These are phyloP conservation scores for Autographa gamma DNA, from an alignment of 2,888 invertebrate genomes.

Conservation along the genomic window DNA sequence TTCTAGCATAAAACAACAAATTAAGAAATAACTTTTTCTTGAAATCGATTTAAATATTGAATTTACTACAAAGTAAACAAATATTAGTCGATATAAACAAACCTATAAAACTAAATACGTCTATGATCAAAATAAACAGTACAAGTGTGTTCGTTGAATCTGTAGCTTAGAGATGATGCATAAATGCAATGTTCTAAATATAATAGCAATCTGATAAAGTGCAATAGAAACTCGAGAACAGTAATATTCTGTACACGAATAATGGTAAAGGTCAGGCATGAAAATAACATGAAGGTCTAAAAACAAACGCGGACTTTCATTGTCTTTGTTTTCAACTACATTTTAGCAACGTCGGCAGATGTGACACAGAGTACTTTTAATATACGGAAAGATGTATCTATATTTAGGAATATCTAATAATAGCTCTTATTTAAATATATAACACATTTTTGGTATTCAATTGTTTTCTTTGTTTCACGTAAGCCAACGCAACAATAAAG, in stretches of 20 bases:
- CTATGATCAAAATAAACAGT: constrained; percentile 23
- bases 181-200: constrained; percentile 39
- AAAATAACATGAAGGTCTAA: constrained; percentile 26
- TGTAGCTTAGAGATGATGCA: constrained; percentile 19
- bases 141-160: constrained; percentile 18
- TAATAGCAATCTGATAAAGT: constrained; percentile 38
- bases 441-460: too few species aligned
- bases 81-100: constrained; percentile 28
- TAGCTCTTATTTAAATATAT: too few species aligned
- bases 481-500: too few species aligned
- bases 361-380: background rate
- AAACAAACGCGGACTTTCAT: background rate
- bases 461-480: too few species aligned
- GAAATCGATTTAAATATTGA: background rate
- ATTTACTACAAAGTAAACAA: background rate
- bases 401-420: too few species aligned
- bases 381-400: too few species aligned
- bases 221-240: constrained; percentile 11
- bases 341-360: background rate
- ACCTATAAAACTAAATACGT: constrained; percentile 15
- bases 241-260: constrained; percentile 27
- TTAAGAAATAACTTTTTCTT: background rate
- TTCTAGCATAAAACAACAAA: background rate
- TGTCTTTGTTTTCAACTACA: background rate
- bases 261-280: constrained; percentile 30